A percentile compares a stretch with the other conserved stretches of the same genome.
phyloP scores from a whole-genome alignment of 2,113 vertebrate genomes.

The Bos indicus region DNA sequence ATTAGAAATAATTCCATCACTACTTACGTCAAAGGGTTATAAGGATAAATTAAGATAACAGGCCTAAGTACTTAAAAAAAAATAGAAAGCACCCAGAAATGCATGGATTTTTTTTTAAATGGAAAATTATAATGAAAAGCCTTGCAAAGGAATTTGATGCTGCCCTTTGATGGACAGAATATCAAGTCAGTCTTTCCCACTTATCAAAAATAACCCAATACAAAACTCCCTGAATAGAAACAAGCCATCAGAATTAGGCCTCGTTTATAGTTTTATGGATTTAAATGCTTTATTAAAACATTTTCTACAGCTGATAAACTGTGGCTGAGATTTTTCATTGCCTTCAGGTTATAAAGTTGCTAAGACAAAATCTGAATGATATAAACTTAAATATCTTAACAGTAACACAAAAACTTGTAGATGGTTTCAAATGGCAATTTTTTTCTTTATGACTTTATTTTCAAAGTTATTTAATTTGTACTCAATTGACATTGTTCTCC shows the following conservation, averaged over 20 bases:
- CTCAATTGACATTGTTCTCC: not conserved
- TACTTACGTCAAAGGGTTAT: slow-evolving; percentile 60
- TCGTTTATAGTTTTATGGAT: slow-evolving; percentile 19
- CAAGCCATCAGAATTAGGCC: slow-evolving; percentile 48
- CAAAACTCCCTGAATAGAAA: slow-evolving; percentile 32
- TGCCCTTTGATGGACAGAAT: slow-evolving; percentile 39
- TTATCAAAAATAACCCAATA: slow-evolving; percentile 57
- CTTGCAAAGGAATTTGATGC: slow-evolving; percentile 54
- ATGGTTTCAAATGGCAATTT: not conserved
- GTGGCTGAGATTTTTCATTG: slow-evolving; percentile 45
- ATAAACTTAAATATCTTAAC: not conserved
- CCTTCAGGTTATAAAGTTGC: slow-evolving; percentile 40
- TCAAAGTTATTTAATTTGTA: not conserved
- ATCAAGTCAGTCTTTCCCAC: slow-evolving; percentile 44
- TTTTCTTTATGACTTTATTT: not conserved
- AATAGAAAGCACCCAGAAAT: slow-evolving; percentile 35
- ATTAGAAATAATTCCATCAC: slow-evolving; percentile 55
- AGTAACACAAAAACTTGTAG: not conserved
- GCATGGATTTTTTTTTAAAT: slow-evolving; percentile 31
- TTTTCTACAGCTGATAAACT: not conserved
- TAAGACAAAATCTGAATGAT: not conserved
- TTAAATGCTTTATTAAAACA: slow-evolving; percentile 14
- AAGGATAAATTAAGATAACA: slow-evolving; percentile 58
- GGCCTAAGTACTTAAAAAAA: slow-evolving; percentile 42
- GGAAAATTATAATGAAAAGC: slow-evolving; percentile 57